Conservation (phyloP, 2,113 vertebrate species). For the Brachypteracias leptosomus region DNA sequence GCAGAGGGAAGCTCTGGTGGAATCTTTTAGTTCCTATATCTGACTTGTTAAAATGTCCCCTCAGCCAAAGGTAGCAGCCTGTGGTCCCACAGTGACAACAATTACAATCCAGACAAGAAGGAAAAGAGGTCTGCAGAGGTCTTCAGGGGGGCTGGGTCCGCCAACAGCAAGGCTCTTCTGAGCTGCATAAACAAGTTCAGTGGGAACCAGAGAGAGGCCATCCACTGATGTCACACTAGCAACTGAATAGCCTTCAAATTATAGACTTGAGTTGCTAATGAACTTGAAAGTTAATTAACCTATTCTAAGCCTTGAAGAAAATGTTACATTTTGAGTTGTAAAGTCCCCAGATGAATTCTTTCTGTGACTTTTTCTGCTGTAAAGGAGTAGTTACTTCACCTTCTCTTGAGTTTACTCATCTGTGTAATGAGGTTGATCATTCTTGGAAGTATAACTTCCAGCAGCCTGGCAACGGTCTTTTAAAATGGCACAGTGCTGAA, state of each 20-base stretch:
- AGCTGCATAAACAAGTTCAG: neutral
- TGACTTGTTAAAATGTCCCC: neutral
- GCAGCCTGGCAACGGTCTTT: neutral
- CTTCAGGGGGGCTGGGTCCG: neutral
- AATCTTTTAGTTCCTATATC: neutral
- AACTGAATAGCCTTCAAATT: neutral
- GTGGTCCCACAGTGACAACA: neutral
- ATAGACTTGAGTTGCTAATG: neutral
- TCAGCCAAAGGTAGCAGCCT: neutral
- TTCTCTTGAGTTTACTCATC: neutral
- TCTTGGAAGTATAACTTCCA: neutral
- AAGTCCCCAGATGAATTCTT: neutral
- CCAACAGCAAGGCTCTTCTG: fast-evolving
- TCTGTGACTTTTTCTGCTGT: neutral
- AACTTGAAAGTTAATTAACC: neutral
- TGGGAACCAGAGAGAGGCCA: neutral
- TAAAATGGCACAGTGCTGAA: neutral
- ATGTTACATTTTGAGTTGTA: neutral
- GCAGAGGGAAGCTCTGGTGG: neutral
- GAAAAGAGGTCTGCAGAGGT: neutral
- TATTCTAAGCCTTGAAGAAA: neutral
- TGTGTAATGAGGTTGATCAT: neutral
- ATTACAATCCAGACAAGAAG: neutral
- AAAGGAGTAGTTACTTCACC: neutral
- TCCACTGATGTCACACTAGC: neutral